Evolutionary conservation across 2,888 invertebrate species (phyloP).

Genomic region (Pseudococcus longispinus): DNA sequence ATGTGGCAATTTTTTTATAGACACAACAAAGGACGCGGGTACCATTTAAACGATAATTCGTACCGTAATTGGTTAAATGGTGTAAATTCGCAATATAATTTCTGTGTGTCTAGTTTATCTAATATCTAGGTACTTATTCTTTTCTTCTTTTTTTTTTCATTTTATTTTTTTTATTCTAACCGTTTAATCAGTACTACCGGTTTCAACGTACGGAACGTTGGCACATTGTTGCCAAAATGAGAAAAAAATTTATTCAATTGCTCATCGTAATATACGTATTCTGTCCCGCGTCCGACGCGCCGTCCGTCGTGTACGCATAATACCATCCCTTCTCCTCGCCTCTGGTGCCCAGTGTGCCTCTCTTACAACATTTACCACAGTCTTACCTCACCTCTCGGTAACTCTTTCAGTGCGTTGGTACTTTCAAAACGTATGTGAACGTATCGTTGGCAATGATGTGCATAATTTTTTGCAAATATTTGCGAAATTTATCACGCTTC

Average conservation of each 20-base stretch:
- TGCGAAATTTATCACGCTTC: background rate
- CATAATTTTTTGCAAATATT: background rate
- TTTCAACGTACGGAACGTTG: background rate
- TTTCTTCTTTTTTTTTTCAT: background rate
- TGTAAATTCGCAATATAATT: constrained; percentile 37
- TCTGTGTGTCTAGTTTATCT: background rate
- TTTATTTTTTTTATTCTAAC: background rate
- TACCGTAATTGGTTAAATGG: constrained; percentile 13
- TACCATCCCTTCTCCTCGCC: too few species aligned
- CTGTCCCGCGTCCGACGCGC: background rate
- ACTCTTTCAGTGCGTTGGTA: too few species aligned
- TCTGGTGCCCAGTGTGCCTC: too few species aligned
- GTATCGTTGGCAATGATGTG: background rate
- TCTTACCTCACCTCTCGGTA: too few species aligned
- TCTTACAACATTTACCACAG: too few species aligned
- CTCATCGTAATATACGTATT: background rate
- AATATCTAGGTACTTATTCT: too few species aligned
- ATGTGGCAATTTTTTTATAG: constrained; percentile 30
- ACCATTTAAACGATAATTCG: constrained; percentile 21
- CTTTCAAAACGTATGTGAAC: too few species aligned
- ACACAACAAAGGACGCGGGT: constrained; percentile 30
- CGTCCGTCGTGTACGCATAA: background rate
- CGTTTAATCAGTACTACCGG: constrained; percentile 31
- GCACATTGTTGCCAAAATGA: constrained; percentile 32
- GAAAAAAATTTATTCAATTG: background rate